These are phyloP conservation scores for Allygus modestus DNA, from an alignment of 2,888 invertebrate species.

Conservation along the genomic window DNA sequence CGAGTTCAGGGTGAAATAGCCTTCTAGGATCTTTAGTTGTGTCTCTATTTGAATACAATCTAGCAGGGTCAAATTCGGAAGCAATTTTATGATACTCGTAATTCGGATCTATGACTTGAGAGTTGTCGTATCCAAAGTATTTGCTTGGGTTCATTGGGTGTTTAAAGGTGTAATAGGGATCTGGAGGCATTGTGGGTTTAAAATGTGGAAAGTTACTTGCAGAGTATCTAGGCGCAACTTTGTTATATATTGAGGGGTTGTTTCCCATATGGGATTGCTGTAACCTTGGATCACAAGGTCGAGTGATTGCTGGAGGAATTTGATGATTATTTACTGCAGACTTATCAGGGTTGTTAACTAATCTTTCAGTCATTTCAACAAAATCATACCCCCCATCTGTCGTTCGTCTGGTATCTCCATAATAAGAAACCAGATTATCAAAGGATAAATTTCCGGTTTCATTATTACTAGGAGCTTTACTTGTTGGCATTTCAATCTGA, in stretches of 20 bases:
- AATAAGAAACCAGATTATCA: slow-evolving; percentile 55
- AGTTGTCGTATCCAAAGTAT: slow-evolving; percentile 53
- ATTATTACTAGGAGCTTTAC: slow-evolving; percentile 37
- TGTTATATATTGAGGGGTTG: slow-evolving; percentile 55
- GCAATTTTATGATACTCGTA: slow-evolving; percentile 56
- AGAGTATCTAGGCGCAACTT: slow-evolving; percentile 52
- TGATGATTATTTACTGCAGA: slow-evolving; percentile 44
- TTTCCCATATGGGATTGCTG: slow-evolving; percentile 53
- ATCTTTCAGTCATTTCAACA: slow-evolving; percentile 66
- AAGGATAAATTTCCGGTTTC: slow-evolving; percentile 52
- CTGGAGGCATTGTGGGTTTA: slow-evolving; percentile 35
- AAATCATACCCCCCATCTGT: slow-evolving; percentile 64
- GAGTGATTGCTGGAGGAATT: slow-evolving; percentile 31
- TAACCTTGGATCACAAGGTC: slow-evolving; percentile 60
- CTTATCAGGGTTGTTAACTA: slow-evolving; percentile 65
- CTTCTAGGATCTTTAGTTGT: slow-evolving; percentile 31
- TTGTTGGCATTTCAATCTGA: slow-evolving; percentile 32
- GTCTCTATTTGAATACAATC: slow-evolving; percentile 28
- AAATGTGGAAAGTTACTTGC: slow-evolving; percentile 53
- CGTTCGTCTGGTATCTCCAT: slow-evolving; percentile 60
- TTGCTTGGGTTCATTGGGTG: slow-evolving; percentile 48
- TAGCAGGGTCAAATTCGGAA: slow-evolving; percentile 46
- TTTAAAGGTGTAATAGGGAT: slow-evolving; percentile 58
- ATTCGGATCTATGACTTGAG: slow-evolving; percentile 54
- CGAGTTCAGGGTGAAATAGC: slow-evolving; percentile 23